Conservation (phyloP, 2,113 vertebrate species). For the Albula goreensis region DNA sequence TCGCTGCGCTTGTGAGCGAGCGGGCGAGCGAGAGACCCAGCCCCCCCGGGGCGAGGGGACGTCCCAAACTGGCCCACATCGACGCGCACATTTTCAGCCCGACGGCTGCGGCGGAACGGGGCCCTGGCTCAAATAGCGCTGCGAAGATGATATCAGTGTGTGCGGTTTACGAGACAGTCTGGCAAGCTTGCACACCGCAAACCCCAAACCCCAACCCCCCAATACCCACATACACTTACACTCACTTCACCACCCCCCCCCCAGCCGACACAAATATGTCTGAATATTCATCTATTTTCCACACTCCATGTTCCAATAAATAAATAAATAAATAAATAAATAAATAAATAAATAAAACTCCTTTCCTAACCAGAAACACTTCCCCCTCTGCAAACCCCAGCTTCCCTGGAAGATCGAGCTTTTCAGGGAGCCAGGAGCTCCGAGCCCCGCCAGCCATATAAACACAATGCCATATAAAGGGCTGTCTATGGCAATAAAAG, state of each 20-base stretch:
- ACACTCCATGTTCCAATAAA: not conserved
- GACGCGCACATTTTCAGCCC: not conserved
- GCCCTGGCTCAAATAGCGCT: not conserved
- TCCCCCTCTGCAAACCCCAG: not conserved
- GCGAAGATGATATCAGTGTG: conserved; percentile 6
- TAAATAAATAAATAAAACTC: not conserved
- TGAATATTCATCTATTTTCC: conserved; percentile 21
- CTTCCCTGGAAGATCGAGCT: not conserved
- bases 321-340: not conserved
- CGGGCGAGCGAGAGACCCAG: not conserved
- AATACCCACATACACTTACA: not conserved
- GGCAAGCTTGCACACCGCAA: not conserved
- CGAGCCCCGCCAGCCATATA: too few relatives aligned
- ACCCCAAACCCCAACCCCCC: too few relatives aligned
- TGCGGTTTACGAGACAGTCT: not conserved
- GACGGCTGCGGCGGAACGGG: not conserved
- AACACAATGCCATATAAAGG: too few relatives aligned
- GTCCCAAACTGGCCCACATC: not conserved
- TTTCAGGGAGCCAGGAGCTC: too few relatives aligned
- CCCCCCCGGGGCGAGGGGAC: not conserved
- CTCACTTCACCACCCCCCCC: not conserved
- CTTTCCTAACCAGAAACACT: not conserved
- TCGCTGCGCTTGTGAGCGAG: not conserved
- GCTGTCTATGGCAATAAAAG: not conserved
- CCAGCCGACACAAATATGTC: not conserved